These are phyloP conservation scores for Chelonus insularis DNA, from an alignment of 1,140 invertebrate species.

Conservation along the genomic window DNA sequence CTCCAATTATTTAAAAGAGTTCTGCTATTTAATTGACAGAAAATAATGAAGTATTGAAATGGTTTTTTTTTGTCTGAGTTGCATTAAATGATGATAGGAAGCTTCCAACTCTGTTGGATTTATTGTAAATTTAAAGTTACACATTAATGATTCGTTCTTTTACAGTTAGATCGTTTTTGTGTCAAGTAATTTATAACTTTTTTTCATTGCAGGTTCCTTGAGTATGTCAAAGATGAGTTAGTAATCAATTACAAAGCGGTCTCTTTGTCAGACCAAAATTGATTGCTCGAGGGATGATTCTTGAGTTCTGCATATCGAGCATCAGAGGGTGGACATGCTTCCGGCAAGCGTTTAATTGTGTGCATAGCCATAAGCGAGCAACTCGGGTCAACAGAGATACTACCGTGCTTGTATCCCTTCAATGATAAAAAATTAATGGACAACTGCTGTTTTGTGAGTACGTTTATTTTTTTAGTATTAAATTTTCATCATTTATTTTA, in stretches of 20 bases:
- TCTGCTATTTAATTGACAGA: no score
- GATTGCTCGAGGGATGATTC: conserved; percentile 10
- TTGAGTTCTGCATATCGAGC: conserved; percentile 7
- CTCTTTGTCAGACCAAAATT: conserved; percentile 1
- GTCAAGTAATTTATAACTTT: neutral
- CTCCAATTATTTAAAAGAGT: no score
- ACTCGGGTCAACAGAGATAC: conserved; percentile 10
- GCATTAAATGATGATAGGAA: no score
- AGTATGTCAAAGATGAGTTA: conserved; percentile 2
- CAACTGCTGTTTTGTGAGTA: neutral
- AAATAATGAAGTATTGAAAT: no score
- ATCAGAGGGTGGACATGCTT: conserved; percentile 1
- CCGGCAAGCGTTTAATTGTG: conserved; percentile 17
- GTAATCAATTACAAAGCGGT: conserved; percentile 2
- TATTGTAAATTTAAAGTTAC: no score
- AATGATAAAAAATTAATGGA: conserved; percentile 8
- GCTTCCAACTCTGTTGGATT: no score
- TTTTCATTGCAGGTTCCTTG: neutral
- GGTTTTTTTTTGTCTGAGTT: no score
- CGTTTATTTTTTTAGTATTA: neutral
- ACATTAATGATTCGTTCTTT: conserved; percentile 19
- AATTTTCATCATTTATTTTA: neutral
- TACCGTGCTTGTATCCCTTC: neutral
- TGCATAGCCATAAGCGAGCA: conserved; percentile 7
- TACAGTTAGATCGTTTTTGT: conserved; percentile 12